Conservation (phyloP, 1,140 invertebrate species). For the Lineus longissimus region DNA sequence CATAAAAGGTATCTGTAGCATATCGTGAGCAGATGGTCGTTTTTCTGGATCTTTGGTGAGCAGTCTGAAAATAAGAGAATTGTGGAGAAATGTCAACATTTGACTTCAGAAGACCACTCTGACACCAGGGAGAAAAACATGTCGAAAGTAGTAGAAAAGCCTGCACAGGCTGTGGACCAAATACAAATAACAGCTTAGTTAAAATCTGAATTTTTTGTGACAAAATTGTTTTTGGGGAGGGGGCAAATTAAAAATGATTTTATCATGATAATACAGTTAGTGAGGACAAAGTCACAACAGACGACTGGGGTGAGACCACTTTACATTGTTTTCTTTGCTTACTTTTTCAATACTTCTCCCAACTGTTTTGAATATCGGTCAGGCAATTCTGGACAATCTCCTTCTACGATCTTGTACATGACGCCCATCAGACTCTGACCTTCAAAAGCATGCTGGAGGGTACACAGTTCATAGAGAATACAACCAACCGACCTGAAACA, state of each 20-base stretch:
- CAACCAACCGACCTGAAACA: constrained; percentile 47
- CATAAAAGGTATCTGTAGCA: constrained; percentile 42
- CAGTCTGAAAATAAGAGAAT: constrained; percentile 38
- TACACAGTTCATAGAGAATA: constrained; percentile 51
- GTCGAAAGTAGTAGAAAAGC: no score
- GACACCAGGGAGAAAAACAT: no score
- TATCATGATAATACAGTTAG: no score
- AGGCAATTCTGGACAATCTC: constrained; percentile 44
- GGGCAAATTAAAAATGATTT: no score
- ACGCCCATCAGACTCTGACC: constrained; percentile 51
- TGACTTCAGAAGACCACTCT: no score
- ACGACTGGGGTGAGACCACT: no score
- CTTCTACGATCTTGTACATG: constrained; percentile 55
- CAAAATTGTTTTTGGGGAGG: no score
- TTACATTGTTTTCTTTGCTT: constrained; percentile 23
- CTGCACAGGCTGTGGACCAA: no score
- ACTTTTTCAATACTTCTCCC: constrained; percentile 46
- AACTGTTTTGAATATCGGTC: constrained; percentile 43
- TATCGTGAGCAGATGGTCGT: constrained; percentile 47
- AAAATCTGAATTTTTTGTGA: no score
- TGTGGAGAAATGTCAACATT: no score
- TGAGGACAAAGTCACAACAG: no score
- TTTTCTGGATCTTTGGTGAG: constrained; percentile 46
- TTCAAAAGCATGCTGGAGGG: constrained; percentile 47
- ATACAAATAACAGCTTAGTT: no score